Evolutionary conservation across 2,797 vertebrate genomes (phyloP), one percentile per base, ranked within the genome.

Genomic region (Ambastaia sidthimunki): DNA sequence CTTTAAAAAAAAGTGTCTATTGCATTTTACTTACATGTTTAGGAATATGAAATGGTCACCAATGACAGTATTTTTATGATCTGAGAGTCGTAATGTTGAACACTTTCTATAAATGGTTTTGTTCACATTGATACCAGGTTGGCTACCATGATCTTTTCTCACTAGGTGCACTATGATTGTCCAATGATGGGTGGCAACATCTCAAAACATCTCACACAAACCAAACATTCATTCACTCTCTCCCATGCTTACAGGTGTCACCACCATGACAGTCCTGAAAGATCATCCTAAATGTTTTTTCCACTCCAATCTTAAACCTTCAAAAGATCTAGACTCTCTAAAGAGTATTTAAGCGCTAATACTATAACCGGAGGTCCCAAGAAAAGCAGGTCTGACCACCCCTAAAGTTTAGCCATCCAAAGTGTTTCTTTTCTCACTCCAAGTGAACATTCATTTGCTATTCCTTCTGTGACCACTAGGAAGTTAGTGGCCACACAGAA

Each of bases 1-100:
- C 37, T 76, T 69, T 63, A 73, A 76, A 83, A 81, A n/a, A 76
- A 86, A 44, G 59, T 71, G 70, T 70, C 60, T 57, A 18, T 82
- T 76, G 77, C 70, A 80, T 78, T 86, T 80, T 19, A 78, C 71
- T 74, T 57, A 73, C 48, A 71, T 59, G 77, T 73, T 80, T 41
- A 71, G 77, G 50, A 72, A 66, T 65, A 62, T 59, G 68, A 71
- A 52, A 74, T 55, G 54, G 31, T 78, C 28, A 71, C 66, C 70
- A 80, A 57, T 63, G 72, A 74, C 73, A 70, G 70, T 16, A 44
- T 55, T 31, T 28, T 69, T 54, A 71, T 60, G 41, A 67, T 83
- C 68, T 60, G 16, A 66, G 18, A 41, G 44, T 13, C 44, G 28
- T 48, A 37, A 76, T 21, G 59, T 9, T 28, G 71, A 71, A 75